Base-by-base conservation (phyloP, 30 jellyfish, hydroid and myxozoan species). In the Catostylus mosaicus region DNA sequence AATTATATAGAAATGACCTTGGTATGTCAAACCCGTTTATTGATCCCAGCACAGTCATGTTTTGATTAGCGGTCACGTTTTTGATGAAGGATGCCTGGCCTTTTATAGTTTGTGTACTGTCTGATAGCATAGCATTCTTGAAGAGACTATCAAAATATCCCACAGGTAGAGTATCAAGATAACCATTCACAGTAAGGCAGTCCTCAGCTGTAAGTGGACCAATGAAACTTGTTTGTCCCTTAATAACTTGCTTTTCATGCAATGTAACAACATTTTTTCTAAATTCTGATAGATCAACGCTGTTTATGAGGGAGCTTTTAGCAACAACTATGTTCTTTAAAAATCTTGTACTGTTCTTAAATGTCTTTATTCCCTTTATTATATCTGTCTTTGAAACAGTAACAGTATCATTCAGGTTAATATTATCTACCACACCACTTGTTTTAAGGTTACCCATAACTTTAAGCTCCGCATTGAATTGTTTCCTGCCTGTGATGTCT, bases 251-350 rank as follows among this genome's bases (percentile, higher is more conserved):
- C 35, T 66, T 75, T 6, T 51, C 76, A 3, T 52, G 29, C 22
- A 61, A 29, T 8, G 50, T 35, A 50, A 92, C 52, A 19, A 67
- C 54, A 30, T 59, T 43, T 27, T 56, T 31, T 22, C 56, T 67
- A 29, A 92, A 68, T 29, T 56, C 74, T 0, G 96, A 87, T 16
- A 92, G 12, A 81, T 92, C 98, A 10, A 92, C 85, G 5, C 75
- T 80, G 59, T 92, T 78, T 14, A 92, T 86, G 0, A 33, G 51
- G 22, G 38, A 47, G 16, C 51, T 33, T 1, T 73, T 66, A 14
- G 82, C 65, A 31, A 82, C 56, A 16, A 5, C 22, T 7, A 85
- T 30, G 60, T 87, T 73, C 60, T 65, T 65, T 1, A 45, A 9
- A 26, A 86, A 37, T 0, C 20, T 31, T 20, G 86, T 23, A 12